phyloP scores from a whole-genome alignment of 2,888 invertebrate species.

The Tachina lurida region DNA sequence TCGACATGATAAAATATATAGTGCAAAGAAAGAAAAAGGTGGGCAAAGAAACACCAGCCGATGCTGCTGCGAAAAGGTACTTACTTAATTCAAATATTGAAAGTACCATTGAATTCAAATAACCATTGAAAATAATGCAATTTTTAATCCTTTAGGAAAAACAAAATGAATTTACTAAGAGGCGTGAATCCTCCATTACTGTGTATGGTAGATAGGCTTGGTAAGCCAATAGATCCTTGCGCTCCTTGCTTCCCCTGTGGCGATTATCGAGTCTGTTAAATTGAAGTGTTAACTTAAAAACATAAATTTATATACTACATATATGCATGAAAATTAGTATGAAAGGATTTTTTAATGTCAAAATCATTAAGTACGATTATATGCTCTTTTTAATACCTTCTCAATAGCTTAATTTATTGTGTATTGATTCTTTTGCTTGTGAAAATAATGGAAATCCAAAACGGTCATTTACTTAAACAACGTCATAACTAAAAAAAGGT shows the following conservation, averaged over 20 bases:
- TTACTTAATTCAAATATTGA: neutral
- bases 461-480: too few relatives aligned
- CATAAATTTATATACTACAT: too few relatives aligned
- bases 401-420: too few relatives aligned
- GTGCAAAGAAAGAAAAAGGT: constrained; percentile 52
- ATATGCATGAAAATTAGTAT: too few relatives aligned
- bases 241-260: constrained; percentile 37
- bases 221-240: constrained; percentile 72
- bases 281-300: neutral
- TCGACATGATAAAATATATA: constrained; percentile 75
- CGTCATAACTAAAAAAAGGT: too few relatives aligned
- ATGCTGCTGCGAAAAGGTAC: constrained; percentile 67
- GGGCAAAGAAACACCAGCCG: constrained; percentile 56
- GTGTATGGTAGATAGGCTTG: constrained; percentile 73
- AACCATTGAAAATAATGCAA: neutral
- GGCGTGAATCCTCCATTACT: constrained; percentile 73
- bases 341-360: too few relatives aligned
- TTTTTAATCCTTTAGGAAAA: constrained; percentile 55
- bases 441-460: too few relatives aligned
- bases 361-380: too few relatives aligned
- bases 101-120: neutral
- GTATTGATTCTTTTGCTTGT: too few relatives aligned
- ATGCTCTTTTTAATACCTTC: too few relatives aligned
- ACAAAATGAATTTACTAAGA: constrained; percentile 63
- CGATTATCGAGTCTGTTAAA: constrained; percentile 60